Evolutionary conservation across 2,797 vertebrate genomes (phyloP), one percentile per base, ranked within the genome.

Genomic region (Lagorchestes hirsutus): DNA sequence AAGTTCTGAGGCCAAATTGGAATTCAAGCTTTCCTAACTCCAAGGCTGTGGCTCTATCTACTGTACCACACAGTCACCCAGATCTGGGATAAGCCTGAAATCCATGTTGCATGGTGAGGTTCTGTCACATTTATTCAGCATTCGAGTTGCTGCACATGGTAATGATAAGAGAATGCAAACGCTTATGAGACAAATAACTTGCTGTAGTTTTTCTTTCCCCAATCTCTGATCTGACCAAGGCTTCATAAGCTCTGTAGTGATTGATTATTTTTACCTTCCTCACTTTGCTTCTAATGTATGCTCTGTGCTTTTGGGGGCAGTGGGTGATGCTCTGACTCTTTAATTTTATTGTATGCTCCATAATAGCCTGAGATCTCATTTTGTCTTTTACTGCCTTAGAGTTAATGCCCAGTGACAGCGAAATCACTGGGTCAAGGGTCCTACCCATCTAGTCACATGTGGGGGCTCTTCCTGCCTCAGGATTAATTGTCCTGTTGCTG

Each of bases 211-310:
- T 90, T 92, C 95, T 94, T 54, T 5, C 40, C 56, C 82, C 46
- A 55, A 90, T 94, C 90, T 90, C 14, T 55, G 28, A 16, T 34
- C 96, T 58, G 90, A 91, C 12, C 0, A 12, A 92, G 22, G 34
- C 54, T 4, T 34, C 40, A 3, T 2, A 10, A 18, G 24, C 82
- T 95, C 40, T 93, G 14, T 40, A 16, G 16, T 74, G 5, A 12
- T 18, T 74, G 13, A 91, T 40, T 62, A 74, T 24, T 31, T 6
- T 90, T 54, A 52, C 18, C 54, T 54, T 56, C 58, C 62, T 87
- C 55, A 24, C 94, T 92, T 97, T 94, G 87, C 24, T 57, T n/a
- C 0, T 0, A 34, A 56, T 92, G 54, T 24, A 95, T 96, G 55
- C 90, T 96, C 13, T 96, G 90, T 34, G 3, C 1, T 92, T 54